A percentile compares a stretch with the other conserved stretches of the same genome.
Conservation (phyloP, 2,797 vertebrate genomes). For the Propithecus perrieri region DNA sequence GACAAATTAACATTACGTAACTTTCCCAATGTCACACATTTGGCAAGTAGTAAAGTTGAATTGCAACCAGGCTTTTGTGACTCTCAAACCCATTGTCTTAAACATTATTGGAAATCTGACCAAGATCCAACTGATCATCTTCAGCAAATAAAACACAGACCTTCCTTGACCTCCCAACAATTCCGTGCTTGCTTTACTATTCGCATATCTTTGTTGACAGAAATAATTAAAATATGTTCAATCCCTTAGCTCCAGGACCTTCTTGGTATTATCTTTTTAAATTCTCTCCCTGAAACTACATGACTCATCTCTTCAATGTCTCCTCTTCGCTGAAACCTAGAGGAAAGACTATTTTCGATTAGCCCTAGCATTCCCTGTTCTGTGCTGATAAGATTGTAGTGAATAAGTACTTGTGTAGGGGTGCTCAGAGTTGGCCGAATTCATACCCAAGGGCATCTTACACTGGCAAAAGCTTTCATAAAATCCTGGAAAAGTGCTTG, state of each 20-base stretch:
- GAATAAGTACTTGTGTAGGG: neutral
- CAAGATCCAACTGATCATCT: neutral
- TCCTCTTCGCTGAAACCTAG: neutral
- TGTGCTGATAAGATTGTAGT: conserved; percentile 56
- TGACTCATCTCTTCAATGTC: conserved; percentile 45
- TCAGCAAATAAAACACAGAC: neutral
- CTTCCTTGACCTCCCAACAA: neutral
- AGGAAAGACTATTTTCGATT: conserved; percentile 53
- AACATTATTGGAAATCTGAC: neutral
- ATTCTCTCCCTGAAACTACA: neutral
- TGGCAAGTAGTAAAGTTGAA: neutral
- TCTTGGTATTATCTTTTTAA: neutral
- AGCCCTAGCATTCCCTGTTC: neutral
- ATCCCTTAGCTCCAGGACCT: neutral
- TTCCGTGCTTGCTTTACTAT: neutral
- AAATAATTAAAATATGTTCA: conserved; percentile 41
- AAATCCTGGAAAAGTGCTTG: neutral
- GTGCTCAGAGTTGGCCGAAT: neutral
- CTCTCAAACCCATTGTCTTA: neutral
- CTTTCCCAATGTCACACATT: neutral
- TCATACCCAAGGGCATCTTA: neutral
- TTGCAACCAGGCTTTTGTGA: neutral
- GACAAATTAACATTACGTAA: neutral
- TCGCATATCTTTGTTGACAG: neutral
- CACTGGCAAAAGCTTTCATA: neutral